phyloP scores from a whole-genome alignment of 2,113 vertebrate genomes.

The Entelurus aequoreus region DNA sequence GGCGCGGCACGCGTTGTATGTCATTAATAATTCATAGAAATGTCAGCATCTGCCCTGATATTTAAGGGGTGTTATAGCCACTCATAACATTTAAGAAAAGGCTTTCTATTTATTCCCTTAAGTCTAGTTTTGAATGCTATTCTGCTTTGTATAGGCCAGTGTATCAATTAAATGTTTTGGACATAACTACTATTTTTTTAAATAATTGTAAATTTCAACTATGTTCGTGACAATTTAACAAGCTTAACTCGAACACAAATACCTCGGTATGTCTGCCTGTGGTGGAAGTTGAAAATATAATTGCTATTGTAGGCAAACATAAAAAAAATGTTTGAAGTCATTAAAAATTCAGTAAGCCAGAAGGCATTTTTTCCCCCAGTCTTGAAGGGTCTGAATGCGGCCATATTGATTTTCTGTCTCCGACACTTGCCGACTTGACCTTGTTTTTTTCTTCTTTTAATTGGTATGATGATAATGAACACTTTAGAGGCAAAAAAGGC shows the following conservation, averaged over 20 bases:
- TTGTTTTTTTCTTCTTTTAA: neutral
- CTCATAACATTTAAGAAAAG: neutral
- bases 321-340: neutral
- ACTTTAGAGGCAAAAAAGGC: neutral
- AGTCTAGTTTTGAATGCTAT: no score
- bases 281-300: no score
- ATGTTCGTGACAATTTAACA: neutral
- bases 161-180: no score
- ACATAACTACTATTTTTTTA: no score
- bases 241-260: neutral
- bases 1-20: neutral
- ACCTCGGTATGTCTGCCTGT: neutral
- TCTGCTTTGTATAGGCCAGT: no score
- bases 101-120: no score
- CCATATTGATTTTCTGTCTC: conserved; percentile 8
- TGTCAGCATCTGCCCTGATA: neutral
- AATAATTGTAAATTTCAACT: neutral
- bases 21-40: neutral
- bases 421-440: neutral
- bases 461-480: neutral
- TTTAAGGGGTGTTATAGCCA: neutral
- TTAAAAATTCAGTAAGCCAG: neutral
- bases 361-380: neutral
- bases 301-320: neutral
- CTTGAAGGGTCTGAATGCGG: neutral